Conservation (phyloP, 2,113 vertebrate species). For the Odocoileus virginianus region DNA sequence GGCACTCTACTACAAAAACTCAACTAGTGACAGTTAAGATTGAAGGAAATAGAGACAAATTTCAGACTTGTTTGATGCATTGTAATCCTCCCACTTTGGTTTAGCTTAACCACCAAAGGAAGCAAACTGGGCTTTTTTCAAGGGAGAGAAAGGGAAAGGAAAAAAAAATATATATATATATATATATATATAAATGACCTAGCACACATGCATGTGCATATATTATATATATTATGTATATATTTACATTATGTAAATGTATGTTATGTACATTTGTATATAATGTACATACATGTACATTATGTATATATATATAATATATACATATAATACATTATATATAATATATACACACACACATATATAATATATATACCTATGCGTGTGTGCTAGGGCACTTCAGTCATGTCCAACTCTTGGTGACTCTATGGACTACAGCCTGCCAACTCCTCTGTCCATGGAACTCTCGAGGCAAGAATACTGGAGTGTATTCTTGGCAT, state of each 20-base stretch:
- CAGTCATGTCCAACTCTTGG: neutral
- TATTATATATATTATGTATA: neutral
- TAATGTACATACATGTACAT: no score
- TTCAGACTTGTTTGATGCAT: neutral
- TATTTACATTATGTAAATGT: no score
- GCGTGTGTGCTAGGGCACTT: neutral
- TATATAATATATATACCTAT: neutral
- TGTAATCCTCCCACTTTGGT: neutral
- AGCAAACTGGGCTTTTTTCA: neutral
- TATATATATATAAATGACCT: neutral
- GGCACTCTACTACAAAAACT: neutral
- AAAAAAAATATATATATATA: neutral
- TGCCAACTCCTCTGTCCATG: neutral
- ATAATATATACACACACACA: no score
- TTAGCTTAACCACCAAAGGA: neutral
- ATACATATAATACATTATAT: neutral
- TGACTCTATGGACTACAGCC: neutral
- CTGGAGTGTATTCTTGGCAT: neutral
- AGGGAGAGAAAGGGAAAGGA: neutral
- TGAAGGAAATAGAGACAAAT: neutral
- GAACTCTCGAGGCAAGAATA: neutral
- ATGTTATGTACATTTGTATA: no score
- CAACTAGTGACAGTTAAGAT: neutral
- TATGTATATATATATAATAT: neutral
- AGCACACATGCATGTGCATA: neutral